phyloP scores from a whole-genome alignment of 2,888 invertebrate species.

The Noctua janthe region DNA sequence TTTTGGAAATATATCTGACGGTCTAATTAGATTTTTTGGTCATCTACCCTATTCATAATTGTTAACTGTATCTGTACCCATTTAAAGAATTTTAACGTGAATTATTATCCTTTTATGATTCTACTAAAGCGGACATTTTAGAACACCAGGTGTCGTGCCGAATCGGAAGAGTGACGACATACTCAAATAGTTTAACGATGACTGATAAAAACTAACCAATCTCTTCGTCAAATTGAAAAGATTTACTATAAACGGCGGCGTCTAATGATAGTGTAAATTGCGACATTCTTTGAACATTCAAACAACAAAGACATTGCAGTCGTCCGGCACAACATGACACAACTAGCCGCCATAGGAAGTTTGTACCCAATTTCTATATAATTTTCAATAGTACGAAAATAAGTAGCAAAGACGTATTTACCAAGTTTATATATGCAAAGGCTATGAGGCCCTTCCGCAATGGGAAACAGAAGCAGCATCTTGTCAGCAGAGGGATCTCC shows the following conservation, averaged over 20 bases:
- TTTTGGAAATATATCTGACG: no score
- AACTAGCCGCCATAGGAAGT: conserved; percentile 21
- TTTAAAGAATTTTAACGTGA: no score
- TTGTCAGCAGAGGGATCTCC: conserved; percentile 85
- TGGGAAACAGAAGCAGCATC: conserved; percentile 88
- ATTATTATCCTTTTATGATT: no score
- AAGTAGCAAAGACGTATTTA: conserved; percentile 66
- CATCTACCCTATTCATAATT: no score
- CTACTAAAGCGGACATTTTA: no score
- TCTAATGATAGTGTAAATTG: not conserved
- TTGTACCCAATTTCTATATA: conserved; percentile 8
- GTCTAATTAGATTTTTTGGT: no score
- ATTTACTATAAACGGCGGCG: not conserved
- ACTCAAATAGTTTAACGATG: no score
- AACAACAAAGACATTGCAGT: conserved; percentile 17
- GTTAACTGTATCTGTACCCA: no score
- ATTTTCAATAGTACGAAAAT: not conserved
- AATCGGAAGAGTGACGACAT: not conserved
- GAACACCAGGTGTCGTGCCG: no score
- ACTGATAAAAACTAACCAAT: not conserved
- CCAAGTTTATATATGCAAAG: conserved; percentile 86
- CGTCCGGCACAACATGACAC: not conserved
- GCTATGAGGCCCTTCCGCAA: conserved; percentile 84
- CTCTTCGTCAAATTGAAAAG: not conserved
- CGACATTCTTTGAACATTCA: not conserved